Evolutionary conservation across 2,797 vertebrate species (phyloP), one percentile per base, ranked within the genome.

Genomic region (Urophycis tenuis): DNA sequence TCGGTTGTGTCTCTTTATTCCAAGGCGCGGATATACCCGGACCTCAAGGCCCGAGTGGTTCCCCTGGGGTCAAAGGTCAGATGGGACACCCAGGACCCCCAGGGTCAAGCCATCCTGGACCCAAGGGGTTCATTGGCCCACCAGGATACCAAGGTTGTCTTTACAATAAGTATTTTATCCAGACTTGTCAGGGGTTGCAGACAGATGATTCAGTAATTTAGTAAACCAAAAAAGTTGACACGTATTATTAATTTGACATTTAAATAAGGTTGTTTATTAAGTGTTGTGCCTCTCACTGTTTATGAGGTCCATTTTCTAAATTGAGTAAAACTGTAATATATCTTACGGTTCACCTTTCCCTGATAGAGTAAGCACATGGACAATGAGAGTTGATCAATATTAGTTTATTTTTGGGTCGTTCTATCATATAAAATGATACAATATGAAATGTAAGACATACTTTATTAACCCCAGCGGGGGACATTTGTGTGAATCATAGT

Each of bases 51-150:
- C 84, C 80, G 74, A 1, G 30, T 31, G 89, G 89, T 36, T 83
- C 74, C 79, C 77, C 80, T 75, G 91, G 91, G 78, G 70, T 7
- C 64, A 91, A 88, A 84, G 91, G 91, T 75, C 3, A 14, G 3
- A 75, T 0, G 39, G 91, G 90, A 12, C 12, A 0, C 1, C 79
- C 22, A 60, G 90, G 91, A 3, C 75, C 22, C 45, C 78, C 75
- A 72, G 90, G 89, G 77, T 0, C 0, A 32, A 22, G 15, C 64
- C 69, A 25, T 72, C 25, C 83, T 39, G 86, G 88, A 0, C 29
- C 32, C 32, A 90, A 88, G 85, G 89, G 89, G 29, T 39, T 22
- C 25, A 81, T 14, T 4, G 91, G 91, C 34, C 78, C 79, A 79
- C 53, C 75, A 53, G 91, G 91, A 15, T 0, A 77, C 35, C 31